Base-by-base conservation (phyloP, 2,797 vertebrate species). In the Clarias fuscus region DNA sequence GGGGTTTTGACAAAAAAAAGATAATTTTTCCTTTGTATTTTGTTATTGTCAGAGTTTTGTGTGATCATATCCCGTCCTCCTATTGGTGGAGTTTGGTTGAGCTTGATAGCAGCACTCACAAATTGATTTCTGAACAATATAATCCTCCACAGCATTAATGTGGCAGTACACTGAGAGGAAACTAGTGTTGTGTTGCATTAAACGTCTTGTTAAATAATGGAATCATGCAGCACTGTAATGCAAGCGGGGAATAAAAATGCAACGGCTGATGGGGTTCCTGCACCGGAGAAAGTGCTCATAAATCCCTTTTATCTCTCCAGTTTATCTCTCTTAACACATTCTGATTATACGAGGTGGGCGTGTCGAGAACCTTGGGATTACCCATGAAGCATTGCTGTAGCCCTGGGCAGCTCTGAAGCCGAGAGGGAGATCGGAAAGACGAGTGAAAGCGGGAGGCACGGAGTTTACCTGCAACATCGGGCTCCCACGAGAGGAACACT, bases 401-500 rank as follows among this genome's bases (percentile, higher is more conserved):
- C 91, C 86, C 83, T 65, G 65, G 90, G 92, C 91, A 78, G 30
- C 86, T 87, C 90, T 30, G 75, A 33, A 62, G 88, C 91, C 85
- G 80, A 83, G 81, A 89, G 82, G 76, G 67, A 88, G 88, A 86
- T 86, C 85, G 86, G 88, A 85, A 83, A 88, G 88, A 61, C 77
- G 43, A 62, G 67, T 4, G 72, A 79, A 83, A 64, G 76, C 80
- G 84, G 85, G 72, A 87, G 87, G 84, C 82, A 68, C 82, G 58
- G 43, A 79, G 72, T 83, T 88, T 83, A 88, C 89, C 88, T 86
- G 86, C 67, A 86, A 64, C 73, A 24, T 71, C 73, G 65, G 33
- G 62, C 85, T 90, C 88, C 86, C 79, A 27, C 56, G 75, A 24
- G 13, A 77, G 27, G 53, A 56, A 77, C 70, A 78, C 62, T 85